Conservation (phyloP, 1,140 invertebrate species). For the Cotesia vestalis region DNA sequence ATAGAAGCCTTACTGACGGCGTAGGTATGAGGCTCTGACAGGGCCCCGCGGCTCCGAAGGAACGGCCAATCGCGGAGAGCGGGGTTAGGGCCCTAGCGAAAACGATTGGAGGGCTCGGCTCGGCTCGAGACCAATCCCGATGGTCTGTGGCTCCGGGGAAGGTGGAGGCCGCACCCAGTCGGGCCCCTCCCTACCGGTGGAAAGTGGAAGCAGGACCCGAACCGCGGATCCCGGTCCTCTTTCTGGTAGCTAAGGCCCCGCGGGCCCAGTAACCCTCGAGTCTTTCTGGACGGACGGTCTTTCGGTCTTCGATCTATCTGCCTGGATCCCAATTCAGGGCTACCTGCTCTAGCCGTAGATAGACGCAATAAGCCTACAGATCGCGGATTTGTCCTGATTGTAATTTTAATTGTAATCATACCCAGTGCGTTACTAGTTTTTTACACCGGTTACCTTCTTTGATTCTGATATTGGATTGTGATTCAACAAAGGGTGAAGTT, state of each 20-base stretch:
- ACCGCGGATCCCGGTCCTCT: slow-evolving; percentile 39
- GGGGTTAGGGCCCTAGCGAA: neutral
- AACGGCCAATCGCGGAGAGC: slow-evolving; percentile 47
- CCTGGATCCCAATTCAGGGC: slow-evolving; percentile 46
- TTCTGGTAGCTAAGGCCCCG: slow-evolving; percentile 65
- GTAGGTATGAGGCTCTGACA: slow-evolving; percentile 39
- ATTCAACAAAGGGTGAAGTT: no score
- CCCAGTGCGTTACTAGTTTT: no score
- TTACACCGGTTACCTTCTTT: no score
- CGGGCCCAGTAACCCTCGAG: slow-evolving; percentile 67
- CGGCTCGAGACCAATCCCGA: slow-evolving; percentile 27
- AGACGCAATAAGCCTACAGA: slow-evolving; percentile 49
- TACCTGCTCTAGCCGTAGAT: no score
- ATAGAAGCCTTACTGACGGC: slow-evolving; percentile 8
- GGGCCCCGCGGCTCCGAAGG: slow-evolving; percentile 32
- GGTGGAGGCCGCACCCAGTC: slow-evolving; percentile 47
- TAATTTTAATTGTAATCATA: no score
- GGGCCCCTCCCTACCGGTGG: slow-evolving; percentile 40
- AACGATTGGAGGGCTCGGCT: slow-evolving; percentile 26
- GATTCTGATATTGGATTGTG: no score
- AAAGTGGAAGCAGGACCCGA: slow-evolving; percentile 33
- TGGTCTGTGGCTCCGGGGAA: slow-evolving; percentile 25
- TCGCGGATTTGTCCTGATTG: no score
- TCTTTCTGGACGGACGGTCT: slow-evolving; percentile 64
- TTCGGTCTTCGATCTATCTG: slow-evolving; percentile 50